Percentiles rank a stretch among this genome's conserved stretches.
Conservation (phyloP, 1,140 invertebrate genomes). For the Drosophila mauritiana region DNA sequence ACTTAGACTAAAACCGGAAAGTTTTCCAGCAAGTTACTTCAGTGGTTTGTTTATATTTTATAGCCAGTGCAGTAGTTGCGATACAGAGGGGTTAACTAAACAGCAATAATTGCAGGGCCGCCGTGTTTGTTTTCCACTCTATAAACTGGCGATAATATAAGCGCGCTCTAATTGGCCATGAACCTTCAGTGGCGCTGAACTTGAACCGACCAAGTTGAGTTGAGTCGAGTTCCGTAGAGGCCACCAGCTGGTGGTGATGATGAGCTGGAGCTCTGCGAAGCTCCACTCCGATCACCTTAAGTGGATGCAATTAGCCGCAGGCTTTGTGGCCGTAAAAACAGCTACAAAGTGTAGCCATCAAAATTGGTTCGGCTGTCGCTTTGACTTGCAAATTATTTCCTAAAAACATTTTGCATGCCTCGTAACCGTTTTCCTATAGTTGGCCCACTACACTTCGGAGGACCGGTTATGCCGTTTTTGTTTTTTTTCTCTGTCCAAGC, state of each 20-base stretch:
- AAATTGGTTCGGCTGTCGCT: slow-evolving; percentile 61
- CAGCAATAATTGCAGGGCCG: slow-evolving; percentile 40
- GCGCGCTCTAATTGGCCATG: slow-evolving; percentile 72
- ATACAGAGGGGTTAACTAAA: slow-evolving; percentile 8
- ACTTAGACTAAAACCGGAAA: neutral
- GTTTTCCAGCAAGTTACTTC: neutral
- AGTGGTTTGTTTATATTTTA: slow-evolving; percentile 4
- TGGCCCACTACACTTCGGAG: slow-evolving; percentile 46
- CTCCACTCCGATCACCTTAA: slow-evolving; percentile 40
- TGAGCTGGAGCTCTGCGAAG: neutral
- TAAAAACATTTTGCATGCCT: slow-evolving; percentile 62
- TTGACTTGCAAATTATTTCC: slow-evolving; percentile 76
- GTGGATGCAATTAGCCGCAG: slow-evolving; percentile 66
- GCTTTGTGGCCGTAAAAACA: slow-evolving; percentile 18
- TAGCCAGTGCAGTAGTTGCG: neutral
- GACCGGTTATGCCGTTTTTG: slow-evolving; percentile 55
- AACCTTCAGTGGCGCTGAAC: slow-evolving; percentile 65
- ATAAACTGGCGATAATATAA: slow-evolving; percentile 56
- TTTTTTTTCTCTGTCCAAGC: slow-evolving; percentile 15
- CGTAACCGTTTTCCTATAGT: slow-evolving; percentile 48
- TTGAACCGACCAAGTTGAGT: slow-evolving; percentile 63
- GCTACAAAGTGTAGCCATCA: slow-evolving; percentile 31
- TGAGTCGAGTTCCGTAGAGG: slow-evolving; percentile 14
- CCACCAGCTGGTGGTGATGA: slow-evolving; percentile 43
- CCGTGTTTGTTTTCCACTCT: slow-evolving; percentile 42